Evolutionary conservation across 2,113 vertebrate species (phyloP).

Genomic region (Tympanuchus pallidicinctus): DNA sequence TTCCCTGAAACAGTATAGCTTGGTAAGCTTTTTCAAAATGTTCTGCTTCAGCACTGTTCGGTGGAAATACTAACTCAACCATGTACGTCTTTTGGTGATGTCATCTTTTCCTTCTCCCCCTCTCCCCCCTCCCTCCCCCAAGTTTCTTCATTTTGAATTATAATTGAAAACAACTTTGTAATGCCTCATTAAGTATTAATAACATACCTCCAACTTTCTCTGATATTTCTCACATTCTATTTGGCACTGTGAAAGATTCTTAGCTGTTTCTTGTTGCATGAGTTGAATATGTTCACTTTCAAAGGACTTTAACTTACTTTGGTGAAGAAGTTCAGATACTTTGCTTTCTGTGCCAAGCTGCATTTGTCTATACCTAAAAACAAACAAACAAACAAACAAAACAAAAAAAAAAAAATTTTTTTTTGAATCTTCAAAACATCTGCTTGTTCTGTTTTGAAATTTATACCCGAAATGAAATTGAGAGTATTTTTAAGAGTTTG

Average conservation of each 20-base stretch:
- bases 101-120: neutral
- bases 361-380: conserved; percentile 87
- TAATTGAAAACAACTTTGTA: neutral
- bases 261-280: conserved; percentile 91
- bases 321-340: conserved; percentile 90
- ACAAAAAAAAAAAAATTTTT: neutral
- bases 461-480: neutral
- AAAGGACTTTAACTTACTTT: conserved; percentile 91
- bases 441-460: neutral
- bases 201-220: conserved; percentile 94
- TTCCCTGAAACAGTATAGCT: neutral
- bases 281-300: conserved; percentile 92
- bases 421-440: too few relatives aligned
- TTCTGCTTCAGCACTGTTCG: neutral
- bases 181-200: neutral
- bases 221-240: conserved; percentile 97
- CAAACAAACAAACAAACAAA: neutral
- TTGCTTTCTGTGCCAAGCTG: conserved; percentile 91
- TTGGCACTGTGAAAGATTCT: conserved; percentile 92
- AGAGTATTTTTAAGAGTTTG: neutral
- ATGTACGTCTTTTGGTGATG: neutral
- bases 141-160: neutral
- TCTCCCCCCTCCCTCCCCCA: rapidly evolving
- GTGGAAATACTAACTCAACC: neutral
- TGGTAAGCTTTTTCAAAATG: neutral